Evolutionary conservation across 2,888 invertebrate species (phyloP).

Genomic region (Eucera pruinosa): DNA sequence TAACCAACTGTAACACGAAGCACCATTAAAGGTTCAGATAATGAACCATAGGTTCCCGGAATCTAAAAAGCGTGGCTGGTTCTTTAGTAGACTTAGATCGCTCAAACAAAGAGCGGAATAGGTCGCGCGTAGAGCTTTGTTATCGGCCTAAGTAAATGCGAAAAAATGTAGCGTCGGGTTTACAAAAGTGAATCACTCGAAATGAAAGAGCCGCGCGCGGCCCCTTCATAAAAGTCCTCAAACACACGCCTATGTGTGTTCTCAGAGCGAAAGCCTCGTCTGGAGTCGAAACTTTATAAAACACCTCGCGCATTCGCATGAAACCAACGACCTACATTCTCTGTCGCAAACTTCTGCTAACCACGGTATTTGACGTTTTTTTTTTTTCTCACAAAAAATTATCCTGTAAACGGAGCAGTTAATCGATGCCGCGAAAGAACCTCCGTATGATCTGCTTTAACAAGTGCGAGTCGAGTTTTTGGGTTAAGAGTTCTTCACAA

Average conservation of each 20-base stretch:
- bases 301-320: conserved; percentile 38
- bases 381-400: conserved; percentile 2
- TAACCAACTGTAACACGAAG: too few relatives aligned
- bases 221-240: conserved; percentile 34
- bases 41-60: conserved; percentile 29
- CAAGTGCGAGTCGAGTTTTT: conserved; percentile 45
- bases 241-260: conserved; percentile 51
- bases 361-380: background rate
- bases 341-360: background rate
- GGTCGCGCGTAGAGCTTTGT: conserved; percentile 41
- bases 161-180: conserved; percentile 53
- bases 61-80: conserved; percentile 9
- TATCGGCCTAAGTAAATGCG: conserved; percentile 64
- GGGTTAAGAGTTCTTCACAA: conserved; percentile 52
- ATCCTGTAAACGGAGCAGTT: conserved; percentile 9
- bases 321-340: conserved; percentile 47
- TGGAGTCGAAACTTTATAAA: conserved; percentile 26
- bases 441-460: conserved; percentile 42
- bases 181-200: conserved; percentile 64
- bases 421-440: conserved; percentile 24
- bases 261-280: conserved; percentile 10
- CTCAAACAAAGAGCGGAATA: conserved; percentile 52
- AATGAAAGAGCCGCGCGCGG: conserved; percentile 51
- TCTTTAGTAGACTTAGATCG: conserved; percentile 45
- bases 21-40: conserved; percentile 3